Evolutionary conservation across 2,888 invertebrate species (phyloP).

Genomic region (Coelopa pilipes): DNA sequence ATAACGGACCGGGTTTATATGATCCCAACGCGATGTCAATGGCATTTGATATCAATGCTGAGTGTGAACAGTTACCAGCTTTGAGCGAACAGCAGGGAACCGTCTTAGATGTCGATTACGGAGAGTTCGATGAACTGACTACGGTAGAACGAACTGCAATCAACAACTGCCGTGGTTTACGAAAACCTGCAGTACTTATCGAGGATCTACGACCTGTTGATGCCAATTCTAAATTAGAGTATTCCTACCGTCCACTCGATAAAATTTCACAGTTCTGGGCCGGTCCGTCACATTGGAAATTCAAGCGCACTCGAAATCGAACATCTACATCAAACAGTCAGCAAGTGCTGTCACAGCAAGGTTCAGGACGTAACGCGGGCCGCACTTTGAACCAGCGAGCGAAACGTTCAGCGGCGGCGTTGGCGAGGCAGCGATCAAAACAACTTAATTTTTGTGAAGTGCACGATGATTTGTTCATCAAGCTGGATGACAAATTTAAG

Average conservation of each 20-base stretch:
- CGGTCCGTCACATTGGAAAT: slow-evolving; percentile 86
- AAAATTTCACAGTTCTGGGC: slow-evolving; percentile 75
- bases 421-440: slow-evolving; percentile 52
- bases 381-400: slow-evolving; percentile 40
- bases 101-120: slow-evolving; percentile 65
- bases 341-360: slow-evolving; percentile 4
- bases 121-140: slow-evolving; percentile 66
- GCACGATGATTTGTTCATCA: slow-evolving; percentile 57
- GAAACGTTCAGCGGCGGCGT: slow-evolving; percentile 40
- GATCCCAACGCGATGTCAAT: slow-evolving; percentile 71
- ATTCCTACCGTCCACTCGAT: slow-evolving; percentile 74
- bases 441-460: slow-evolving; percentile 56
- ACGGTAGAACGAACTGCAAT: slow-evolving; percentile 61
- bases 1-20: slow-evolving; percentile 61
- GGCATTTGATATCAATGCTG: slow-evolving; percentile 74
- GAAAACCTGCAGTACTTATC: slow-evolving; percentile 66
- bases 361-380: slow-evolving; percentile 14
- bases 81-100: slow-evolving; percentile 55
- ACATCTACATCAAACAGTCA: slow-evolving; percentile 46
- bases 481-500: slow-evolving; percentile 56
- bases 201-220: slow-evolving; percentile 72
- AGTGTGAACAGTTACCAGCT: slow-evolving; percentile 71
- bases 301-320: slow-evolving; percentile 68
- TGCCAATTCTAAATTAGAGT: slow-evolving; percentile 72
- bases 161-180: slow-evolving; percentile 61